Percentiles rank a stretch among this genome's conserved stretches.
Conservation (phyloP, 2,113 vertebrate species). For the Galeopterus variegatus region DNA sequence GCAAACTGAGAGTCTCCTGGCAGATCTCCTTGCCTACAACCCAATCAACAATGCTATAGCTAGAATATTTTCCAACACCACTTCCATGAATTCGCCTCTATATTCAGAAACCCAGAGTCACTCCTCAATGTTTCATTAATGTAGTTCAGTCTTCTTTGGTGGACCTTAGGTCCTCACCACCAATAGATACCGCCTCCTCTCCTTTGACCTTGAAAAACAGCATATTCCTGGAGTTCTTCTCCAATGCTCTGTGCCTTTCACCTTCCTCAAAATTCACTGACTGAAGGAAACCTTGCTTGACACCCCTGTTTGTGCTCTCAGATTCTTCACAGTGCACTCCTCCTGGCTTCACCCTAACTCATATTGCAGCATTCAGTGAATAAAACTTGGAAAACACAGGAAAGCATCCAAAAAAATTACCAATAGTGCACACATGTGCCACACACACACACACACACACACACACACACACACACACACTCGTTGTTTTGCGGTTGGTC, state of each 20-base stretch:
- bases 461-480: background rate
- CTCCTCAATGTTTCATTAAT: conserved; percentile 1
- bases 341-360: background rate
- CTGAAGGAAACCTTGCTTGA: conserved; percentile 19
- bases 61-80: conserved; percentile 6
- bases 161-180: background rate
- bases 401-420: background rate
- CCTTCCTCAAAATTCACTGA: conserved; percentile 41
- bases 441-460: background rate
- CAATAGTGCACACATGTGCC: background rate
- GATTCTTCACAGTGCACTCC: background rate
- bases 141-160: background rate
- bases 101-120: conserved; percentile 11
- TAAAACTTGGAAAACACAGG: conserved; percentile 44
- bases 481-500: background rate
- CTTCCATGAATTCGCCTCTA: background rate
- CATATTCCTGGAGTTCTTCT: background rate
- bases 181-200: background rate
- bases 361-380: background rate
- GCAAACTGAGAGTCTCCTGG: conserved; percentile 63
- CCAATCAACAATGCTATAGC: background rate
- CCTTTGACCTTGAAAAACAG: background rate
- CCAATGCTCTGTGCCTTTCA: background rate
- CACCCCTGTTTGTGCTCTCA: background rate
- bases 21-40: conserved; percentile 18